Evolutionary conservation across 2,888 invertebrate species (phyloP).

Genomic region (Apotomis betuletana): DNA sequence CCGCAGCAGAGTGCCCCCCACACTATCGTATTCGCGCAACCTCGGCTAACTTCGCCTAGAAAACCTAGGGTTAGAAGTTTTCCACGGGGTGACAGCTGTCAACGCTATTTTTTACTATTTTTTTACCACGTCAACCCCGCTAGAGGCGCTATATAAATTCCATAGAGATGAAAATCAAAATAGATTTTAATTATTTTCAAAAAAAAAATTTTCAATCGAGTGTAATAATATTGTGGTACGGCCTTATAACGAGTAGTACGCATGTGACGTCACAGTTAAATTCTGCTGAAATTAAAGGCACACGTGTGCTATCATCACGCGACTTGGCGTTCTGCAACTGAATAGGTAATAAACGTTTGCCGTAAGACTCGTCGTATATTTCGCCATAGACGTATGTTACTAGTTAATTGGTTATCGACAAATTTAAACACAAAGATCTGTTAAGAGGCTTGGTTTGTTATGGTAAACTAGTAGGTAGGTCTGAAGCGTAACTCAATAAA

Average conservation of each 20-base stretch:
- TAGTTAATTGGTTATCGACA: neutral
- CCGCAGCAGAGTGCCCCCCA: too few relatives aligned
- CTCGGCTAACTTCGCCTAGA: too few relatives aligned
- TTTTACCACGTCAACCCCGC: too few relatives aligned
- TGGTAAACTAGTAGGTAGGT: neutral
- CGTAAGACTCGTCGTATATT: neutral
- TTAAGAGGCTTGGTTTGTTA: neutral
- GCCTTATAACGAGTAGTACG: neutral
- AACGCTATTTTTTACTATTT: too few relatives aligned
- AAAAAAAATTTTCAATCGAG: too few relatives aligned
- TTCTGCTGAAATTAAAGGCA: constrained; percentile 10
- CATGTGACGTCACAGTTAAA: constrained; percentile 2
- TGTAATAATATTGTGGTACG: neutral
- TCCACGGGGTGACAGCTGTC: too few relatives aligned
- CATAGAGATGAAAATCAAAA: too few relatives aligned
- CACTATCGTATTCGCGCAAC: too few relatives aligned
- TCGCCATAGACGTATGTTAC: neutral
- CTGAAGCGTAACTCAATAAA: neutral
- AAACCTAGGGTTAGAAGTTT: too few relatives aligned
- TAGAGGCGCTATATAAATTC: too few relatives aligned
- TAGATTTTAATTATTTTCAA: too few relatives aligned
- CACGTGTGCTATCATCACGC: neutral
- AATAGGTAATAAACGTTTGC: neutral
- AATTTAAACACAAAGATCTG: neutral
- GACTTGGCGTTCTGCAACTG: neutral